Evolutionary conservation across 2,888 invertebrate species (phyloP).

Genomic region (Ceraclea dissimilis): DNA sequence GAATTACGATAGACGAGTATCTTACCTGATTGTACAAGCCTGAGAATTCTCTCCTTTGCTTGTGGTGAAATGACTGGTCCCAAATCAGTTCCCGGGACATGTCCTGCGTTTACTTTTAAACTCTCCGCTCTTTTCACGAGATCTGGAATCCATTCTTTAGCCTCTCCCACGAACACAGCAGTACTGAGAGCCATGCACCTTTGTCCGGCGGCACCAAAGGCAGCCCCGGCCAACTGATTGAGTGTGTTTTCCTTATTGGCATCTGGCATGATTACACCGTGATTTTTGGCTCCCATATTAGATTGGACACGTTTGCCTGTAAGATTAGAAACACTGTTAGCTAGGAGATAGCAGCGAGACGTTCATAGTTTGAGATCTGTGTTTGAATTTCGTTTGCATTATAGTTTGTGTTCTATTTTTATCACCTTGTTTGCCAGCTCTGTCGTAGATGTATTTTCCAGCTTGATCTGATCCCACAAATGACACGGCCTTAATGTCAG

Average conservation of each 20-base stretch:
- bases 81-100: conserved; percentile 71
- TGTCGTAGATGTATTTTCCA: conserved; percentile 90
- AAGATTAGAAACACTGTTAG: background rate
- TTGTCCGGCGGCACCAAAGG: conserved; percentile 98
- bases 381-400: no score
- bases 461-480: conserved; percentile 97
- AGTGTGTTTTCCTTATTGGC: conserved; percentile 95
- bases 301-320: conserved; percentile 84
- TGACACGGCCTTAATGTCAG: conserved; percentile 92
- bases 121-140: conserved; percentile 73
- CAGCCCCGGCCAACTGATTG: conserved; percentile 88
- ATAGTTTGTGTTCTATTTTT: no score
- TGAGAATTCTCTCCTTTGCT: conserved; percentile 76
- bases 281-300: conserved; percentile 99
- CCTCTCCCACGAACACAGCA: conserved; percentile 82
- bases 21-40: conserved; percentile 71
- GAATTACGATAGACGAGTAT: no score
- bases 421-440: conserved; percentile 77
- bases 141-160: conserved; percentile 91
- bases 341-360: no score
- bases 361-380: no score
- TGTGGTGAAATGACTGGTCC: conserved; percentile 93
- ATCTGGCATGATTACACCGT: conserved; percentile 94
- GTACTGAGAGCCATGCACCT: conserved; percentile 98
- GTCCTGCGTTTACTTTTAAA: conserved; percentile 87